Percentiles rank a stretch among this genome's conserved stretches.
Evolutionary conservation across 2,113 vertebrate genomes (phyloP).

Genomic region (Helogale parvula): DNA sequence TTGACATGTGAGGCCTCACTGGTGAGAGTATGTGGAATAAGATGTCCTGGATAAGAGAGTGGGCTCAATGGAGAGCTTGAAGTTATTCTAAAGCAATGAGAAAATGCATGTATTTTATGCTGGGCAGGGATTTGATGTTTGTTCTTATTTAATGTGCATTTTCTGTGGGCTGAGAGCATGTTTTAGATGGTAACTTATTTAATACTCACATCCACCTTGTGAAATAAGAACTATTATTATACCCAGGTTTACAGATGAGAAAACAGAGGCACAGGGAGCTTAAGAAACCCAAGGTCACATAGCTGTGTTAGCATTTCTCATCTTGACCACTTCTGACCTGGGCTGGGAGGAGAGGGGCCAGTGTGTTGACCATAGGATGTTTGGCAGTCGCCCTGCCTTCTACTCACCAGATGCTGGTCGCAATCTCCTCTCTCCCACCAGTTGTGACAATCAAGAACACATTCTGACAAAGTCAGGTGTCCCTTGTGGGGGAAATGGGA

Average conservation of each 20-base stretch:
- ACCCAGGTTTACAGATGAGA: neutral
- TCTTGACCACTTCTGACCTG: neutral
- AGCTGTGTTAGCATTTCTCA: neutral
- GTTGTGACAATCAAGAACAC: neutral
- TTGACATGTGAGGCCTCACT: neutral
- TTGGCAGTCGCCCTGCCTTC: neutral
- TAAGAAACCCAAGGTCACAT: neutral
- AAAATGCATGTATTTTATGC: neutral
- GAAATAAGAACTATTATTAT: neutral
- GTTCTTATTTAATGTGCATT: neutral
- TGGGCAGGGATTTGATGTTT: neutral
- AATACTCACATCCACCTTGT: neutral
- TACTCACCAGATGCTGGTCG: neutral
- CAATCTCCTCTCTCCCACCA: neutral
- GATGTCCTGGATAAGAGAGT: neutral
- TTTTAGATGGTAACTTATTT: neutral
- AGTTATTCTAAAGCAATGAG: neutral
- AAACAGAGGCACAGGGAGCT: neutral
- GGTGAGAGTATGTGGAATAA: neutral
- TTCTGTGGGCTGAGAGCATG: neutral
- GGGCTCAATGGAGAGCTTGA: neutral
- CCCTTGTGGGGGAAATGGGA: neutral
- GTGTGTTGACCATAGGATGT: neutral
- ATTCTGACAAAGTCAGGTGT: neutral
- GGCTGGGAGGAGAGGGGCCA: fast-evolving